A percentile compares a stretch with the other conserved stretches of the same genome.
Conservation (phyloP, 2,113 vertebrate species). For the Gadus chalcogrammus region DNA sequence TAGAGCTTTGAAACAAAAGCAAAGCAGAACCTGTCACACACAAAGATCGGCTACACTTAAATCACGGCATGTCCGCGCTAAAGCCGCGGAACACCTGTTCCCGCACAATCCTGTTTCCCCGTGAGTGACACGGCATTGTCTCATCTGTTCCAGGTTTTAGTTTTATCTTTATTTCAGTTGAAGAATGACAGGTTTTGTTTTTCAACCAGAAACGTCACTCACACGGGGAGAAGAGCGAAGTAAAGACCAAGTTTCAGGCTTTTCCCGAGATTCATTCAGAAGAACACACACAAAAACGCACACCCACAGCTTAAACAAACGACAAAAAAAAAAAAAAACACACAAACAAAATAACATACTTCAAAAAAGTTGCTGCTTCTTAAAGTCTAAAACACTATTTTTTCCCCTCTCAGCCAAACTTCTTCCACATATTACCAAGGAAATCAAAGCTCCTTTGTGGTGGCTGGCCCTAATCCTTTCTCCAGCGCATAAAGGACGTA, state of each 20-base stretch:
- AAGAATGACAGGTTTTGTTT: too few relatives aligned
- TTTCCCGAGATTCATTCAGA: too few relatives aligned
- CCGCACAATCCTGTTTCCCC: too few relatives aligned
- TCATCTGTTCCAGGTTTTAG: too few relatives aligned
- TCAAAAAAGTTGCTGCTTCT: slow-evolving; percentile 61
- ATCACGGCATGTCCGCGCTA: too few relatives aligned
- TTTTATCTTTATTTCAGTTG: too few relatives aligned
- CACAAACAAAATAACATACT: slow-evolving; percentile 36
- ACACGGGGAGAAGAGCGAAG: neutral
- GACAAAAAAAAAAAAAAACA: neutral
- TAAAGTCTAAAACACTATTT: neutral
- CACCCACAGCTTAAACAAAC: neutral
- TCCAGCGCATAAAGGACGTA: slow-evolving; percentile 79
- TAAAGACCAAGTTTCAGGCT: too few relatives aligned
- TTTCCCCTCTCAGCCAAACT: slow-evolving; percentile 67
- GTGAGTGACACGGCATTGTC: too few relatives aligned
- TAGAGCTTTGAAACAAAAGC: slow-evolving; percentile 2
- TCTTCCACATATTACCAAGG: slow-evolving; percentile 73
- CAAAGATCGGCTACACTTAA: too few relatives aligned
- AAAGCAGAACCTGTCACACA: neutral
- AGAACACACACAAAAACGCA: too few relatives aligned
- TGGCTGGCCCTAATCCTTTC: slow-evolving; percentile 74
- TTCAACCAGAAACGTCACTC: neutral
- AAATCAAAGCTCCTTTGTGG: slow-evolving; percentile 80
- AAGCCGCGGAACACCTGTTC: too few relatives aligned